Conservation (phyloP, 2,888 invertebrate genomes). For the Lochmaea crataegi region DNA sequence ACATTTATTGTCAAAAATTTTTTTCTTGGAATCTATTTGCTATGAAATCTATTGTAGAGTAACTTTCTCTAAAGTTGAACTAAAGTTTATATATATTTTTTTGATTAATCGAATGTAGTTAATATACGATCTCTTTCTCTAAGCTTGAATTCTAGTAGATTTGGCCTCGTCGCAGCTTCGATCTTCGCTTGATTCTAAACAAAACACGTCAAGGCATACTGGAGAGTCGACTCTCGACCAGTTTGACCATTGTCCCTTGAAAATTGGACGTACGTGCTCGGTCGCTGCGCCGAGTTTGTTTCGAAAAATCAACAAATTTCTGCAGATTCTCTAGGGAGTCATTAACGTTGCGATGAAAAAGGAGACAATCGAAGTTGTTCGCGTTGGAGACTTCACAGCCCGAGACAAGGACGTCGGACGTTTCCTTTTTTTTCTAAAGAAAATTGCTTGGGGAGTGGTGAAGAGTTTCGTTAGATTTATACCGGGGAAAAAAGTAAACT, state of each 20-base stretch:
- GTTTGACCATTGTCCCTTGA: constrained; percentile 38
- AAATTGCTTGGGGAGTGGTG: background rate
- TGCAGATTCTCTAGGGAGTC: constrained; percentile 25
- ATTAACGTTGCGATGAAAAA: constrained; percentile 34
- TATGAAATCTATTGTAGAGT: too few relatives aligned
- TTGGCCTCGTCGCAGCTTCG: background rate
- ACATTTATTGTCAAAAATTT: too few relatives aligned
- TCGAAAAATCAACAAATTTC: constrained; percentile 37
- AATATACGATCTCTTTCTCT: background rate
- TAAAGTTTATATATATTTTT: too few relatives aligned
- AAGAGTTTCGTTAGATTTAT: background rate
- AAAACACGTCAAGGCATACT: constrained; percentile 33
- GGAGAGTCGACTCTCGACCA: constrained; percentile 22
- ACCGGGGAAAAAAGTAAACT: background rate
- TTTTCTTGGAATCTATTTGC: too few relatives aligned
- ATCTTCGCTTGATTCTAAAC: constrained; percentile 28
- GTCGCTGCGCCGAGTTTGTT: constrained; percentile 23
- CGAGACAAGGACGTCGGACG: background rate
- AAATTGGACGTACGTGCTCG: constrained; percentile 37
- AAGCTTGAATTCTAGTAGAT: constrained; percentile 14
- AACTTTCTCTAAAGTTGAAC: too few relatives aligned
- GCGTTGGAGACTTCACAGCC: background rate
- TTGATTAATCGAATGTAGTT: too few relatives aligned
- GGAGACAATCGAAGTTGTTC: constrained; percentile 14
- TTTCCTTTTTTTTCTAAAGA: background rate